Base-by-base conservation (phyloP, 2,113 vertebrate species). In the Kryptolebias marmoratus region DNA sequence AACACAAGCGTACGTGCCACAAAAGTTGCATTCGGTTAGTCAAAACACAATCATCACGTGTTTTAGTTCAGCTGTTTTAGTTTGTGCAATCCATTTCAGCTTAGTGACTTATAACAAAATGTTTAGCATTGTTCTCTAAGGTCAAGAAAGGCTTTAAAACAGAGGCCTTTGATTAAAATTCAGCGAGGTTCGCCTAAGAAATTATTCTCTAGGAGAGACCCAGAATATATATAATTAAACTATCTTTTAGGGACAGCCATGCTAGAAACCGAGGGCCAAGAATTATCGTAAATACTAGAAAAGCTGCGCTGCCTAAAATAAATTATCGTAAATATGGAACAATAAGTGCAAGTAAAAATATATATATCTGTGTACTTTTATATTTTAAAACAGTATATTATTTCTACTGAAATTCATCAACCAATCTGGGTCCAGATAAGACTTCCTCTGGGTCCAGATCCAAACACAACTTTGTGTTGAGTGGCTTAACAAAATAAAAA, bases 41-140 rank as follows among this genome's bases (percentile, higher is more conserved):
- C 58, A 61, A 32, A 59, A 72, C 31, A 66, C 12, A 61, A 65
- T 87, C 71, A 81, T 56, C 55, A 36, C 11, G 48, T 14, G 65
- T 18, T n/a, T 4, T 27, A 73, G 66, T 57, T 84, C 73, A 71
- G 56, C 71, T 39, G 6, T 50, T 13, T 70, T 27, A 28, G 18
- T 42, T 53, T 69, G 9, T 45, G 27, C 27, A 32, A 39, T 48
- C 0, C 1, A 11, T 5, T 47, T 54, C 1, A 64, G 39, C 13
- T 74, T 11, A 52, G 49, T 27, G 14, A 59, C 2, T 11, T 69
- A 10, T 16, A 16, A 49, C 48, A 4, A 16, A 49, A 49, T 16
- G 12, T 48, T 16, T 48, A 49, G 6, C 15, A 49, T 31, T 18
- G 56, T 60, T 53, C 10, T 66, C 11, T 48, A 53, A 54, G 0